A percentile compares a stretch with the other conserved stretches of the same genome.
These are phyloP conservation scores for Loris lydekkerianus DNA, from an alignment of 2,797 vertebrate species.

Conservation along the genomic window DNA sequence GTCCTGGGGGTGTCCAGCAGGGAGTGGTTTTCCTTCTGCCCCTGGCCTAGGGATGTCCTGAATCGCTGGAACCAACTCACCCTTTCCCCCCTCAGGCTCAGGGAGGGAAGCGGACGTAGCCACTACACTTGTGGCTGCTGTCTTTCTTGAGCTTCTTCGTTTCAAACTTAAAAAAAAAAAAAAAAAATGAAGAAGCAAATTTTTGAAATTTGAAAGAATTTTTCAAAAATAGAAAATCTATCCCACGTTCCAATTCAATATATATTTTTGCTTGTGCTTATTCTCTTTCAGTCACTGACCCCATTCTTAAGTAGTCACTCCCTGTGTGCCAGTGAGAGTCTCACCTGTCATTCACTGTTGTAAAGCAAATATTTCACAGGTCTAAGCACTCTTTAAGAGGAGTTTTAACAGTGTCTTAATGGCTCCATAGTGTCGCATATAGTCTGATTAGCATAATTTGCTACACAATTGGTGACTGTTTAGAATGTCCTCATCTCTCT, in stretches of 20 bases:
- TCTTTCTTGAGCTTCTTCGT: not conserved
- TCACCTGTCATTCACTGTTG: conserved; percentile 13
- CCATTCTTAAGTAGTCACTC: not conserved
- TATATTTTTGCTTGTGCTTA: not conserved
- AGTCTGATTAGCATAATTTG: conserved; percentile 44
- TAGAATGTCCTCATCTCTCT: not conserved
- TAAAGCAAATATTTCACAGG: conserved; percentile 55
- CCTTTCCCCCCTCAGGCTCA: not conserved
- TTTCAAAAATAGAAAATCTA: conserved; percentile 42
- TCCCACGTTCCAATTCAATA: not conserved
- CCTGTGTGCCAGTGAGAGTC: not conserved
- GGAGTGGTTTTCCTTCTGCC: not conserved
- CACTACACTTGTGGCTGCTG: too few species aligned
- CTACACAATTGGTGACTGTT: conserved; percentile 37
- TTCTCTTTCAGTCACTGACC: not conserved
- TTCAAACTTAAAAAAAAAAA: not conserved
- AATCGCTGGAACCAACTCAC: not conserved
- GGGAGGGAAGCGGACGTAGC: not conserved
- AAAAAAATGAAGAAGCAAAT: not conserved
- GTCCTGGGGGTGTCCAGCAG: not conserved
- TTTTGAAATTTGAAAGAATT: not conserved
- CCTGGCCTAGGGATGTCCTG: not conserved
- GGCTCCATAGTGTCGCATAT: not conserved
- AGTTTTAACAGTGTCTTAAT: conserved; percentile 27
- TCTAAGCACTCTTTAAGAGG: not conserved